A percentile compares a stretch with the other conserved stretches of the same genome.
These are phyloP conservation scores for Characodon lateralis DNA, from an alignment of 2,797 vertebrate genomes.

Conservation along the genomic window DNA sequence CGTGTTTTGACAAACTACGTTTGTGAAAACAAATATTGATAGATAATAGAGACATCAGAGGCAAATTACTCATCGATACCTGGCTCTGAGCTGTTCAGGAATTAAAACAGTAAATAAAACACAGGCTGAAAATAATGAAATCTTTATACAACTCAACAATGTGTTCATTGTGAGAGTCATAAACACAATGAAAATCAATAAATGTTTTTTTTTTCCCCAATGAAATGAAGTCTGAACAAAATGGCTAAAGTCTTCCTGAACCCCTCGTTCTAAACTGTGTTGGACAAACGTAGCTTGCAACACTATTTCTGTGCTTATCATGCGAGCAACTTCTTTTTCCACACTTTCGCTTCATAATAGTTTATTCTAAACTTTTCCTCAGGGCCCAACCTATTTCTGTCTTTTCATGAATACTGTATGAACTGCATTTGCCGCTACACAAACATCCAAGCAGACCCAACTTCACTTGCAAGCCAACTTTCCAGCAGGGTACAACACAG, in stretches of 20 bases:
- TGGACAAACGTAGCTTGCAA: background rate
- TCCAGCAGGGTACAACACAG: constrained; percentile 66
- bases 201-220: background rate
- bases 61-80: background rate
- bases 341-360: constrained; percentile 47
- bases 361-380: constrained; percentile 63
- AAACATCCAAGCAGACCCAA: constrained; percentile 69
- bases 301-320: constrained; percentile 28
- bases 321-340: constrained; percentile 23
- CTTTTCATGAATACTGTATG: constrained; percentile 76
- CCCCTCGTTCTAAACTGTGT: constrained; percentile 4
- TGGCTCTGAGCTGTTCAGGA: background rate
- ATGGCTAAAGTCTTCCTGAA: background rate
- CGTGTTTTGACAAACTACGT: background rate
- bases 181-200: constrained; percentile 14
- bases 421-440: constrained; percentile 68
- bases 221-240: constrained; percentile 7
- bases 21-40: constrained; percentile 1
- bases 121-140: background rate
- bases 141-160: background rate
- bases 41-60: background rate
- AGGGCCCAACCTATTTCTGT: constrained; percentile 71
- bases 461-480: constrained; percentile 65
- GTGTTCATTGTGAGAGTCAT: background rate
- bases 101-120: background rate